A percentile compares a stretch with the other conserved stretches of the same genome.
These are phyloP conservation scores for Blastobasis adustella DNA, from an alignment of 2,888 invertebrate species.

Conservation along the genomic window DNA sequence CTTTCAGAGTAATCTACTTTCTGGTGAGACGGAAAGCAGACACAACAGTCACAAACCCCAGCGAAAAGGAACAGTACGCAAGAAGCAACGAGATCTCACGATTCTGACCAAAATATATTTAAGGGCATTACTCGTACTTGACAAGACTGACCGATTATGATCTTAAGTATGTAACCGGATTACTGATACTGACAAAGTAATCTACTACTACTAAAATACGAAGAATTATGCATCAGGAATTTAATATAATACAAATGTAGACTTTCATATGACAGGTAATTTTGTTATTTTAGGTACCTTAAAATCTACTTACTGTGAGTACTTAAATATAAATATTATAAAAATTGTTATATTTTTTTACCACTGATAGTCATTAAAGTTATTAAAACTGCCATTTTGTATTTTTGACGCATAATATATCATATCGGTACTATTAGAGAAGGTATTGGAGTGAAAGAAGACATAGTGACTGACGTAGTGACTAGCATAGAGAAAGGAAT, in stretches of 20 bases:
- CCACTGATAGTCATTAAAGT: too few species aligned
- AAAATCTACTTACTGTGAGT: too few species aligned
- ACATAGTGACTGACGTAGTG: too few species aligned
- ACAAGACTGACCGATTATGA: neutral
- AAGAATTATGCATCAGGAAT: neutral
- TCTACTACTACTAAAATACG: neutral
- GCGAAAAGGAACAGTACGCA: conserved; percentile 45
- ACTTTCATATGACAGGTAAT: neutral
- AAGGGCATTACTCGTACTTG: neutral
- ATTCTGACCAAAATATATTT: conserved; percentile 19
- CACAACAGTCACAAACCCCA: conserved; percentile 28
- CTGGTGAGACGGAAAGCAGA: conserved; percentile 37
- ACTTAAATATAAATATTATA: too few species aligned
- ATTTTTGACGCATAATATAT: too few species aligned
- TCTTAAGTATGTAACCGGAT: neutral
- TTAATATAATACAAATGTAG: neutral
- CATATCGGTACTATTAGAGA: too few species aligned
- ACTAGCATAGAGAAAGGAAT: too few species aligned
- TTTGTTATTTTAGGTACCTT: neutral
- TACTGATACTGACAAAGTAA: neutral
- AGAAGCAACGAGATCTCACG: conserved; percentile 52
- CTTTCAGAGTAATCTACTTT: conserved; percentile 46
- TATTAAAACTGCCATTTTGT: too few species aligned
- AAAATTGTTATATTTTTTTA: too few species aligned
- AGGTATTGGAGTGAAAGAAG: too few species aligned